Evolutionary conservation across 2,113 vertebrate species (phyloP), one percentile per base, ranked within the genome.

Genomic region (Ictidomys tridecemlineatus): DNA sequence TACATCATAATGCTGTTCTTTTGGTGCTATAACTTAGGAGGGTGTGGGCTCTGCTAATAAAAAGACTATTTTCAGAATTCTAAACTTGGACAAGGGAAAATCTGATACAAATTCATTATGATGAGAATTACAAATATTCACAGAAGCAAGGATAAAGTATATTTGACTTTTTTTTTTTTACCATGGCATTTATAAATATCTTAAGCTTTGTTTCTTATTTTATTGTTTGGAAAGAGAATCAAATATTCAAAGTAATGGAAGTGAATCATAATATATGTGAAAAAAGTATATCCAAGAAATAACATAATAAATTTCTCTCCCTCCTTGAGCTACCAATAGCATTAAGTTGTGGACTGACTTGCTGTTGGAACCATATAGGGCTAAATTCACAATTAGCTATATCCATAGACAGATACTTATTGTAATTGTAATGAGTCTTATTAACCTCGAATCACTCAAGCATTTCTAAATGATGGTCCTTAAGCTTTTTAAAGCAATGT

Each of bases 61-160:
- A 97, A 97, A 95, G 8, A 18, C 78, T 97, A n/a, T 96, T 98
- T 97, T 95, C 93, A 97, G 93, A 91, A 85, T 84, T 96, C 88
- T 93, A 83, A 95, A 86, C 69, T 97, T 96, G 93, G 74, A 30
- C 42, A 76, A 2, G 82, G 74, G 0, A 48, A 88, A 45, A 45
- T 74, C 94, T 93, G 85, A 48, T 42, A 89, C 48, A 11, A 95
- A 74, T 80, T 76, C 67, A 80, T 83, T 2, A 0, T 93, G 72
- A 17, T 95, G 32, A 84, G 42, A 97, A 77, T 94, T 93, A 45
- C 82, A 96, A 95, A 69, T 37, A 22, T 87, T 80, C 96, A 32
- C 67, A 85, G 70, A 95, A 97, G 87, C 45, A 87, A 87, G 17
- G 78, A 32, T 92, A 22, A 76, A 96, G 80, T 73, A 85, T 2